phyloP scores from a whole-genome alignment of 2,888 invertebrate species.

The Tenthredo notha region DNA sequence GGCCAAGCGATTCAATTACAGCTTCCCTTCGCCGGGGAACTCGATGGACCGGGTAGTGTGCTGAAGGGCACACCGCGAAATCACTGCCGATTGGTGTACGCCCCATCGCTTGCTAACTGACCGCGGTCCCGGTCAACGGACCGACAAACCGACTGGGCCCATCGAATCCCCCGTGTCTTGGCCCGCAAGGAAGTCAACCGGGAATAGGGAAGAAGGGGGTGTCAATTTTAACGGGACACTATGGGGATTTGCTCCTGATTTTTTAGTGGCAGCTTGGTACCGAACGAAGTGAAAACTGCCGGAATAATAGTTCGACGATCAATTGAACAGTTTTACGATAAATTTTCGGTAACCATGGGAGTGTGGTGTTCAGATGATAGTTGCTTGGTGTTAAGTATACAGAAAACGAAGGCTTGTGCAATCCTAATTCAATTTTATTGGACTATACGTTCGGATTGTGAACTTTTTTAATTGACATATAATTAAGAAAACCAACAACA shows the following conservation, averaged over 20 bases:
- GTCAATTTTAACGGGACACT: conserved; percentile 15
- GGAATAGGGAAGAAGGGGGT: conserved; percentile 3
- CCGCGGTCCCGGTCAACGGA: conserved; percentile 49
- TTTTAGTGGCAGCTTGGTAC: neutral
- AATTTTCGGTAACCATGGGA: neutral
- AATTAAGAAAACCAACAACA: neutral
- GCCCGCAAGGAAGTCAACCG: conserved; percentile 1
- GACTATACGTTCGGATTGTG: neutral
- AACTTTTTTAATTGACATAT: neutral
- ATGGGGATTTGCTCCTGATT: neutral
- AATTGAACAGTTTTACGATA: neutral
- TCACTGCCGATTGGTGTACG: conserved; percentile 49
- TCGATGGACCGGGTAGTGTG: conserved; percentile 31
- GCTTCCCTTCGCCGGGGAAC: conserved; percentile 55
- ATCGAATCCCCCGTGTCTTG: conserved; percentile 10
- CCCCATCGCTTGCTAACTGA: conserved; percentile 52
- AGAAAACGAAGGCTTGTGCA: neutral
- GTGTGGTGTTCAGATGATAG: neutral
- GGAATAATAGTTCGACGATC: neutral
- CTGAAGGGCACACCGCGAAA: conserved; percentile 48
- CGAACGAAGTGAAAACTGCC: neutral
- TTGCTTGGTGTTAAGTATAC: neutral
- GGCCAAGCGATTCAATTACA: conserved; percentile 68
- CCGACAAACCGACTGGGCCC: conserved; percentile 35
- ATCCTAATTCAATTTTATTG: neutral